phyloP scores from a whole-genome alignment of 2,113 vertebrate genomes.

The Oenanthe oenanthe region DNA sequence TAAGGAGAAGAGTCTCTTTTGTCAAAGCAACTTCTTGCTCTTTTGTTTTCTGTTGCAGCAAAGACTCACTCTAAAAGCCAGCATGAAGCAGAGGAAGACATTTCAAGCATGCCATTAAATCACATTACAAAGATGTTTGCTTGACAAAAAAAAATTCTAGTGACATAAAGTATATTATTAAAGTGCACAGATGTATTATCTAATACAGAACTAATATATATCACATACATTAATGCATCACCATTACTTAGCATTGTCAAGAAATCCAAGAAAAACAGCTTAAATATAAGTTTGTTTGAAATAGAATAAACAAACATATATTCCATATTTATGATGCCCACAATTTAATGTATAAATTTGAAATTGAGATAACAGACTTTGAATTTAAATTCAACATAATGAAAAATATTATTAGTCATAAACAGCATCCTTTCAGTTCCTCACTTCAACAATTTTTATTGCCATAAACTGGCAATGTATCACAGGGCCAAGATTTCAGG shows the following conservation, averaged over 20 bases:
- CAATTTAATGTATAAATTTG: not conserved
- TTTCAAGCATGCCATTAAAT: constrained; percentile 31
- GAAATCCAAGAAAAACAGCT: not conserved
- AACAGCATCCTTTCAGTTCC: not conserved
- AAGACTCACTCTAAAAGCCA: constrained; percentile 82
- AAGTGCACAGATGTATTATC: not conserved
- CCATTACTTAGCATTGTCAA: not conserved
- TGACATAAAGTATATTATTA: not conserved
- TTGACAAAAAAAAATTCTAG: constrained; percentile 32
- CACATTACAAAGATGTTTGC: constrained; percentile 44
- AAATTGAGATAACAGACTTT: not conserved
- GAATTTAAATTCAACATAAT: not conserved
- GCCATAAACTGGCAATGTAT: not conserved
- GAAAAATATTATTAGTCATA: not conserved
- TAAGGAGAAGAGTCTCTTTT: constrained; percentile 86
- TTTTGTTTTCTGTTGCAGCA: constrained; percentile 86
- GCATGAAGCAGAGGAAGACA: constrained; percentile 50
- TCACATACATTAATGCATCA: not conserved
- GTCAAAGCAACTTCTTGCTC: constrained; percentile 90
- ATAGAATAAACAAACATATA: not conserved
- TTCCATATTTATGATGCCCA: not conserved
- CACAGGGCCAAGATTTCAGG: not conserved
- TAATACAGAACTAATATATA: not conserved
- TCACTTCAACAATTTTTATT: not conserved
- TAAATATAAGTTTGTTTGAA: not conserved